Evolutionary conservation across 2,113 vertebrate species (phyloP).

Genomic region (Malurus melanocephalus): DNA sequence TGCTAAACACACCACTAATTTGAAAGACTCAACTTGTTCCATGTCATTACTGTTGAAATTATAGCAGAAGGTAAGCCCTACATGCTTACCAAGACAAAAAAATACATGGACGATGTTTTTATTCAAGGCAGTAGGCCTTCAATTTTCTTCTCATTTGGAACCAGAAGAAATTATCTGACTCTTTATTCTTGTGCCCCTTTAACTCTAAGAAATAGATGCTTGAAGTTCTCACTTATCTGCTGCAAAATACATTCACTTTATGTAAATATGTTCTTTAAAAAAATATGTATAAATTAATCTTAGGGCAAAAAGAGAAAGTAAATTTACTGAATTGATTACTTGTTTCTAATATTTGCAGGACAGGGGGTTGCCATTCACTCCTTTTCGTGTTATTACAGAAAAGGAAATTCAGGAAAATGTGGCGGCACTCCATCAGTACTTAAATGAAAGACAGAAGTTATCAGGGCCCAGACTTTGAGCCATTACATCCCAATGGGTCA

Average conservation of each 20-base stretch:
- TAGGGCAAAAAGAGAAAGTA: neutral
- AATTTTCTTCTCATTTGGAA: neutral
- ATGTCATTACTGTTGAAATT: neutral
- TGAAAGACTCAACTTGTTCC: neutral
- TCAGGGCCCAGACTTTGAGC: fast-evolving
- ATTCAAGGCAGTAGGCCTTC: neutral
- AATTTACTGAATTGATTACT: neutral
- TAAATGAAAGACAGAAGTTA: neutral
- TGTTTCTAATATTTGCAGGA: neutral
- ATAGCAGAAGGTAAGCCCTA: neutral
- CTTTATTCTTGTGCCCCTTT: neutral
- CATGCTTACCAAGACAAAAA: neutral
- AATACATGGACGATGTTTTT: neutral
- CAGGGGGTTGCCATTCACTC: neutral
- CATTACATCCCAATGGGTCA: neutral
- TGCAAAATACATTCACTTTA: neutral
- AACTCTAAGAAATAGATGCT: neutral
- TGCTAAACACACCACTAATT: neutral
- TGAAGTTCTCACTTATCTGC: neutral
- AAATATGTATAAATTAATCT: neutral
- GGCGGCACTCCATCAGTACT: neutral
- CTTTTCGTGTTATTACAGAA: neutral
- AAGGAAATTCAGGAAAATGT: neutral
- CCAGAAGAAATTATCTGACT: neutral
- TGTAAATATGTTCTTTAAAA: fast-evolving